A percentile compares a stretch with the other conserved stretches of the same genome.
phyloP scores from a whole-genome alignment of 1,140 invertebrate species.

The Hyles vespertilio region DNA sequence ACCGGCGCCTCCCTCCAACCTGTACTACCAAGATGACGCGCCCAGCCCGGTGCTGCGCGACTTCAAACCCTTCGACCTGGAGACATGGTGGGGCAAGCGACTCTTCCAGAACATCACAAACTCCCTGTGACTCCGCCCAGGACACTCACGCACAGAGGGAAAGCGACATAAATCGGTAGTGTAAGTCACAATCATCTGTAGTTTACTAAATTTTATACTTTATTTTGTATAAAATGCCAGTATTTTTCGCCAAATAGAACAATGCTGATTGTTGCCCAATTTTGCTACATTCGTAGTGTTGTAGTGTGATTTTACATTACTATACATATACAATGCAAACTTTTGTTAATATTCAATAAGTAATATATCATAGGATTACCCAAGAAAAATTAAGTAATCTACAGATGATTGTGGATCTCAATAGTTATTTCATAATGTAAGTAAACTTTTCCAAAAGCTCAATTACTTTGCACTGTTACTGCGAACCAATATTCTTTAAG shows the following conservation, averaged over 20 bases:
- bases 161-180: constrained; percentile 53
- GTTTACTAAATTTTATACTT: constrained; percentile 62
- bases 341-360: constrained; percentile 1
- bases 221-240: constrained; percentile 18
- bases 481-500: constrained; percentile 63
- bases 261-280: background rate
- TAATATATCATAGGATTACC: background rate
- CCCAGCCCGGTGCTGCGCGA: constrained; percentile 82
- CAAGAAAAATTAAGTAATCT: constrained; percentile 63
- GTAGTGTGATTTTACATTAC: too few relatives aligned
- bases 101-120: constrained; percentile 88
- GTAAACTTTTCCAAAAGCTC: constrained; percentile 59
- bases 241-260: constrained; percentile 1
- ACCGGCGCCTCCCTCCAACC: constrained; percentile 60
- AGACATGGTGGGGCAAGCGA: constrained; percentile 91
- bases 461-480: constrained; percentile 52
- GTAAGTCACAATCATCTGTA: constrained; percentile 71
- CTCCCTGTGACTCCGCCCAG: constrained; percentile 76
- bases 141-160: constrained; percentile 23
- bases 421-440: constrained; percentile 56
- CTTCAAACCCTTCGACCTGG: constrained; percentile 91
- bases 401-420: constrained; percentile 73
- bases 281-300: too few relatives aligned
- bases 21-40: constrained; percentile 84
- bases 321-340: background rate